Evolutionary conservation across 2,888 invertebrate species (phyloP).

Genomic region (Itoplectis maculator): DNA sequence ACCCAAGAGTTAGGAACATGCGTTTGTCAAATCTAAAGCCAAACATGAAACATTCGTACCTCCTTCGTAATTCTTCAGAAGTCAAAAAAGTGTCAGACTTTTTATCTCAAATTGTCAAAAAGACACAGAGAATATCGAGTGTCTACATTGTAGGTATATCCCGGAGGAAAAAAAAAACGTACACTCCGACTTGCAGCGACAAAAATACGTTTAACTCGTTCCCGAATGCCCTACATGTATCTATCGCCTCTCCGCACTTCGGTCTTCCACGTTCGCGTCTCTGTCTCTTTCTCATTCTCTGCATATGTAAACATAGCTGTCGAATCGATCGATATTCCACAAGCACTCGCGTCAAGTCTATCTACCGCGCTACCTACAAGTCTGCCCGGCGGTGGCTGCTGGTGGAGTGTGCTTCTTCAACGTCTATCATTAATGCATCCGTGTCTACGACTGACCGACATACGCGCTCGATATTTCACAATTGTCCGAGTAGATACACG

Average conservation of each 20-base stretch:
- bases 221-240: slow-evolving; percentile 50
- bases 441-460: slow-evolving; percentile 65
- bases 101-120: too few species aligned
- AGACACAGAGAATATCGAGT: too few species aligned
- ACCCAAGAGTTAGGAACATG: too few species aligned
- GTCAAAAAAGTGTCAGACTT: too few species aligned
- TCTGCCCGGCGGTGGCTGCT: slow-evolving; percentile 32
- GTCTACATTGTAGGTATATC: too few species aligned
- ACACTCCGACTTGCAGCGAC: neutral
- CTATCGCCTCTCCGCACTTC: slow-evolving; percentile 19
- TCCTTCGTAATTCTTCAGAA: too few species aligned
- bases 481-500: neutral
- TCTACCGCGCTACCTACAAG: slow-evolving; percentile 5
- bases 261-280: slow-evolving; percentile 14
- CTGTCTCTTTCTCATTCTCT: slow-evolving; percentile 30
- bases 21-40: too few species aligned
- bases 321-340: slow-evolving; percentile 62
- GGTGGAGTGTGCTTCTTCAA: slow-evolving; percentile 2
- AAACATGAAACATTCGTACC: too few species aligned
- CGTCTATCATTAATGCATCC: slow-evolving; percentile 64
- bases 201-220: slow-evolving; percentile 4
- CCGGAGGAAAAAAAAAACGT: too few species aligned
- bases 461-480: slow-evolving; percentile 48
- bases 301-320: slow-evolving; percentile 44
- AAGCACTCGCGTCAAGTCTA: slow-evolving; percentile 37